A percentile compares a stretch with the other conserved stretches of the same genome.
Conservation (phyloP, 2,888 invertebrate genomes). For the Brachylomia viminalis region DNA sequence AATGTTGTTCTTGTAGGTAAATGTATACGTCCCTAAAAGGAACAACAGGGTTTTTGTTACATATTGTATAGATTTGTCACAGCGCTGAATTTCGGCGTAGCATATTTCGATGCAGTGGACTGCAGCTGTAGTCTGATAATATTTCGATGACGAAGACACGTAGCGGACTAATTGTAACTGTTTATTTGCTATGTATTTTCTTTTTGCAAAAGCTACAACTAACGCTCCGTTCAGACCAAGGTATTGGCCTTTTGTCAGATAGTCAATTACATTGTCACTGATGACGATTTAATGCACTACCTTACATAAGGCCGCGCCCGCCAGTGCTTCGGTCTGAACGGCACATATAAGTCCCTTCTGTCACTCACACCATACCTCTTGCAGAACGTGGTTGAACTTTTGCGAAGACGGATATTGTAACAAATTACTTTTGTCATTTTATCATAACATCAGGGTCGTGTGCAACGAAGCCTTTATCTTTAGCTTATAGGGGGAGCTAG, state of each 20-base stretch:
- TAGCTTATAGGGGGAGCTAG: not conserved
- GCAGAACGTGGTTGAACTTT: conserved; percentile 37
- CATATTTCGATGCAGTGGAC: too few relatives aligned
- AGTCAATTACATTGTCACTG: not conserved
- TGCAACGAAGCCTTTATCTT: conserved; percentile 23
- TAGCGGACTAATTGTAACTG: too few relatives aligned
- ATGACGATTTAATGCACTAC: not conserved
- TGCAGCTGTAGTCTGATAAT: too few relatives aligned
- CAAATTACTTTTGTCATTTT: conserved; percentile 62
- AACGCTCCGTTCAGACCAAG: not conserved
- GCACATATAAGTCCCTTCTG: not conserved
- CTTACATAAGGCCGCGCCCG: not conserved
- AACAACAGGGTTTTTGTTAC: too few relatives aligned
- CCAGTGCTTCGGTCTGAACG: not conserved
- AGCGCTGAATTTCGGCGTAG: too few relatives aligned
- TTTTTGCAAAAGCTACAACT: not conserved
- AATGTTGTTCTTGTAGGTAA: too few relatives aligned
- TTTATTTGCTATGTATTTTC: not conserved
- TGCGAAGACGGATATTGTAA: conserved; percentile 49
- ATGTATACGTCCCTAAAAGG: too few relatives aligned
- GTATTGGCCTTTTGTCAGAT: not conserved
- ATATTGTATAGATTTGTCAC: too few relatives aligned
- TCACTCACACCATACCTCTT: conserved; percentile 34
- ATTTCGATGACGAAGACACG: too few relatives aligned
- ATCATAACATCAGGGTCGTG: conserved; percentile 33